A percentile compares a stretch with the other conserved stretches of the same genome.
These are phyloP conservation scores for cat (Felis catus) DNA, from an alignment of 2,113 vertebrate species.

Conservation along the genomic window DNA sequence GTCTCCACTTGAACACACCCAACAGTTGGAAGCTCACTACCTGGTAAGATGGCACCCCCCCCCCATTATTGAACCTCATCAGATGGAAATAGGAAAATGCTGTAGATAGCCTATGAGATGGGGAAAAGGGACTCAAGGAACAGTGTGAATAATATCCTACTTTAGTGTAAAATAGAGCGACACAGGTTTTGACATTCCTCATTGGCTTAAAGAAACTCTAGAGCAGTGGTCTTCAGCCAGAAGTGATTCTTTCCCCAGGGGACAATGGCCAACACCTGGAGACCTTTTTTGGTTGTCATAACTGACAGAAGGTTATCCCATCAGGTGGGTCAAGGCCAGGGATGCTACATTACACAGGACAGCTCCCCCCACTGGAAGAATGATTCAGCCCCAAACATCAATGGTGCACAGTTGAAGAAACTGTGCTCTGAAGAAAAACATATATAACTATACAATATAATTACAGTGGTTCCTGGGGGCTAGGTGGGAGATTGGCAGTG, in stretches of 20 bases:
- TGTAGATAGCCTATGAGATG: background rate
- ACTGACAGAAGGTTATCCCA: too few relatives aligned
- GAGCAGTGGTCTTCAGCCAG: background rate
- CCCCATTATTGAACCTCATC: background rate
- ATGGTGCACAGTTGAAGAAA: background rate
- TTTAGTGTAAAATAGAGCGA: background rate
- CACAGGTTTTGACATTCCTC: background rate
- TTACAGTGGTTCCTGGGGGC: background rate
- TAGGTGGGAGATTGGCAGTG: background rate
- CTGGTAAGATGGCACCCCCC: background rate
- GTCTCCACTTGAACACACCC: background rate
- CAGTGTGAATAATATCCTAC: background rate
- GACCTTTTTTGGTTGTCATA: background rate
- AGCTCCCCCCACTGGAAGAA: background rate
- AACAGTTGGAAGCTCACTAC: background rate
- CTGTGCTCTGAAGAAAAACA: background rate
- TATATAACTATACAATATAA: background rate
- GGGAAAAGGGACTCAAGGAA: background rate
- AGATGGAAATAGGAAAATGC: background rate
- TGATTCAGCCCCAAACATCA: background rate
- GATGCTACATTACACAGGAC: background rate
- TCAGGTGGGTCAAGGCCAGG: background rate
- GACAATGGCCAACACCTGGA: background rate
- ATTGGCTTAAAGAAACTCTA: background rate
- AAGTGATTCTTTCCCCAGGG: background rate